Evolutionary conservation across 2,888 invertebrate species (phyloP).

Genomic region (Cybosia mesomella): DNA sequence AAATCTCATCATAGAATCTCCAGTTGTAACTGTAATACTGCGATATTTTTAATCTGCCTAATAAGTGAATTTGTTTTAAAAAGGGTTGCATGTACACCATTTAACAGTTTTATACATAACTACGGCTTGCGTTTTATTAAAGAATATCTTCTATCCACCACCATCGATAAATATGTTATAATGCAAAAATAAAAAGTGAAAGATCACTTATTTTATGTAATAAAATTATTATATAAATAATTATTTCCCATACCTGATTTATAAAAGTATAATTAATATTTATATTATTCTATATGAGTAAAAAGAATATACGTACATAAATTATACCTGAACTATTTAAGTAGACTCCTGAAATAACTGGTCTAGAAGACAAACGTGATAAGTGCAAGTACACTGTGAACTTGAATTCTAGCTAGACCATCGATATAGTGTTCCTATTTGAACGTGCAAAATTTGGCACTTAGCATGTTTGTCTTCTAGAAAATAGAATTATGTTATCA

Average conservation of each 20-base stretch:
- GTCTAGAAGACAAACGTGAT: too few relatives aligned
- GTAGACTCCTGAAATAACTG: neutral
- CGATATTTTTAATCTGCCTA: conserved; percentile 12
- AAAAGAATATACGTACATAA: neutral
- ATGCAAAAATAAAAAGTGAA: neutral
- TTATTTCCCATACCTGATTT: neutral
- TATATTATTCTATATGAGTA: neutral
- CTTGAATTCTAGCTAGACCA: too few relatives aligned
- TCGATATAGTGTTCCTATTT: too few relatives aligned
- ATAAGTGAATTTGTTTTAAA: neutral
- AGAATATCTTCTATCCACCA: neutral
- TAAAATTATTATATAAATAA: neutral
- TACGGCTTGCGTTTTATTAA: neutral
- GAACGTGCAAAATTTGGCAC: too few relatives aligned
- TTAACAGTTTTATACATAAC: neutral
- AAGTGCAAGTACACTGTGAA: too few relatives aligned
- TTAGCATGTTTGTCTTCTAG: too few relatives aligned
- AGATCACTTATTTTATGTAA: neutral
- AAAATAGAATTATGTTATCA: too few relatives aligned
- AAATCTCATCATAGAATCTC: conserved; percentile 60
- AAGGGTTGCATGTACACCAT: neutral
- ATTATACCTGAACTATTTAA: neutral
- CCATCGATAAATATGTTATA: neutral
- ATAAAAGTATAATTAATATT: neutral
- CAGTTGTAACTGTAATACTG: conserved; percentile 42